Conservation (phyloP, 2,888 invertebrate genomes). For the Pandemis cinnamomeana region DNA sequence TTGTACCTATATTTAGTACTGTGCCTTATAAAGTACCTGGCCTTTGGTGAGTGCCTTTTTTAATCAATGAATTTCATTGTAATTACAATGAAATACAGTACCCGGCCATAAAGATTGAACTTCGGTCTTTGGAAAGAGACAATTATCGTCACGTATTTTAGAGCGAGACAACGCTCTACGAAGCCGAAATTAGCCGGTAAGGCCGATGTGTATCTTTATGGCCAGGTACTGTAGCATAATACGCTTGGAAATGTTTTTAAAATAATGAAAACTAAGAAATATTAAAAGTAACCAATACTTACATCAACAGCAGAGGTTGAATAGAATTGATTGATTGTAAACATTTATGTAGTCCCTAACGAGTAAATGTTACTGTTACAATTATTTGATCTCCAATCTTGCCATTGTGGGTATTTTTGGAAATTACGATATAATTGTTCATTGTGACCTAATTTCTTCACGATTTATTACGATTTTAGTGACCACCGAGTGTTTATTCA, state of each 20-base stretch:
- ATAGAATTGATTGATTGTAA: not conserved
- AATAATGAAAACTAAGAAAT: not conserved
- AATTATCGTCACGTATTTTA: too few relatives aligned
- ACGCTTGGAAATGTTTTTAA: not conserved
- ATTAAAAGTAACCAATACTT: not conserved
- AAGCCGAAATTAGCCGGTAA: too few relatives aligned
- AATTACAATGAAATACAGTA: not conserved
- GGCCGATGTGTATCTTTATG: too few relatives aligned
- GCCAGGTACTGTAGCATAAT: not conserved
- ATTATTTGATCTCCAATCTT: constrained; percentile 32
- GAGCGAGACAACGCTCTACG: too few relatives aligned
- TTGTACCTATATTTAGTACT: constrained; percentile 49
- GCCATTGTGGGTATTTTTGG: constrained; percentile 32
- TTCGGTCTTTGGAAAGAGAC: too few relatives aligned
- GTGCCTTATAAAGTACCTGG: constrained; percentile 64
- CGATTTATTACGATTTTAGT: not conserved
- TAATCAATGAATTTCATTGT: constrained; percentile 37
- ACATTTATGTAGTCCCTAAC: not conserved
- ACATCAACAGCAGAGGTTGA: not conserved
- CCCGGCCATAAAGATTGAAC: too few relatives aligned
- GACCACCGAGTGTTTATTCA: constrained; percentile 8
- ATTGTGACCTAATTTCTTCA: not conserved
- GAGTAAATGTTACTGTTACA: not conserved
- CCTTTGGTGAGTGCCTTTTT: constrained; percentile 62
- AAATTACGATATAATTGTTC: constrained; percentile 15